Evolutionary conservation across 1,140 invertebrate genomes (phyloP).

Genomic region (Odontomachus brunneus): DNA sequence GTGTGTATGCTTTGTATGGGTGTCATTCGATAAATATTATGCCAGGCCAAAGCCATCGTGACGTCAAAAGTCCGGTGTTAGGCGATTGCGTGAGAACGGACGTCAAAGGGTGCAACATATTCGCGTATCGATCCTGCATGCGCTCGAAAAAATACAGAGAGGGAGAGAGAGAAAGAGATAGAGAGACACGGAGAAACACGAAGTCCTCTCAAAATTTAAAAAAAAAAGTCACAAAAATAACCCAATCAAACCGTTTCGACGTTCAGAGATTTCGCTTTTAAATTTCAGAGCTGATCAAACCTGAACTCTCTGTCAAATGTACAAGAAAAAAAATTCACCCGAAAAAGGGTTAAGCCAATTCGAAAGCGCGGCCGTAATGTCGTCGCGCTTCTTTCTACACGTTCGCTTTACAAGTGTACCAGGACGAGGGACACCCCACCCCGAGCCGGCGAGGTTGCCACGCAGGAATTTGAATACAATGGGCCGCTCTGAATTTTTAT

Average conservation of each 20-base stretch:
- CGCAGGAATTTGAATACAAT: constrained; percentile 83
- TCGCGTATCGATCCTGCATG: neutral
- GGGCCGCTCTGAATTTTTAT: constrained; percentile 84
- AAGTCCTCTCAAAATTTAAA: too few relatives aligned
- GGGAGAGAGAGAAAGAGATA: too few relatives aligned
- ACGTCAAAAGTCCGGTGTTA: neutral
- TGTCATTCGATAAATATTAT: constrained; percentile 9
- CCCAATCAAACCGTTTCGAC: neutral
- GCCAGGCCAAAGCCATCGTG: neutral
- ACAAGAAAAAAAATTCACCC: neutral
- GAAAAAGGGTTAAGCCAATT: constrained; percentile 17
- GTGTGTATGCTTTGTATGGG: neutral
- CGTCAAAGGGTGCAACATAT: too few relatives aligned
- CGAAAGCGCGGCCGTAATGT: constrained; percentile 36
- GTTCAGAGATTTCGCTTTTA: neutral
- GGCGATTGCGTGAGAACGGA: too few relatives aligned
- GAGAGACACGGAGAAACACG: too few relatives aligned
- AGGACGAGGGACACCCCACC: constrained; percentile 37
- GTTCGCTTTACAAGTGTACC: constrained; percentile 82
- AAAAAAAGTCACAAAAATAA: too few relatives aligned
- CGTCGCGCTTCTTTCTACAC: constrained; percentile 51
- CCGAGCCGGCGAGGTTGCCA: constrained; percentile 31
- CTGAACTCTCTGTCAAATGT: neutral
- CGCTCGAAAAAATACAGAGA: too few relatives aligned
- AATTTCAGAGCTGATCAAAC: neutral